Conservation (phyloP, 2,888 invertebrate species). For the Dilophus febrilis region DNA sequence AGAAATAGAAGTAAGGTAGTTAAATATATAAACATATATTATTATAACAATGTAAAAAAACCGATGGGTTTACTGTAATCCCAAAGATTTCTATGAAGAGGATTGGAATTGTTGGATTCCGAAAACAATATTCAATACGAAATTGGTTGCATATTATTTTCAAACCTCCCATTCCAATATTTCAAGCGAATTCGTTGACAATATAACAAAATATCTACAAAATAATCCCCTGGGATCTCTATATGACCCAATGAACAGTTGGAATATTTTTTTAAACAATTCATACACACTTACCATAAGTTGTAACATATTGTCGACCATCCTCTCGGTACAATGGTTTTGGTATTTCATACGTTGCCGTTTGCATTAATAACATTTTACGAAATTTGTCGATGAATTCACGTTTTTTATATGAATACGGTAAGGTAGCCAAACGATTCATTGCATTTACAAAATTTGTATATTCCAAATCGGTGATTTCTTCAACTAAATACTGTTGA, state of each 20-base stretch:
- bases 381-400: conserved; percentile 59
- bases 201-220: no score
- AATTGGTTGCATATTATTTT: no score
- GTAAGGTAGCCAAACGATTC: conserved; percentile 50
- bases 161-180: no score
- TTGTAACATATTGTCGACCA: conserved; percentile 53
- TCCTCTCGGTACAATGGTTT: conserved; percentile 50
- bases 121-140: no score
- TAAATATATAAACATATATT: no score
- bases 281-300: conserved; percentile 43
- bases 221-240: background rate
- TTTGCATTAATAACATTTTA: conserved; percentile 39
- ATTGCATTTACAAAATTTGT: conserved; percentile 52
- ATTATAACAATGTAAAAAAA: no score
- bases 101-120: no score
- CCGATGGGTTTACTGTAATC: no score
- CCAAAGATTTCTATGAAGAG: no score
- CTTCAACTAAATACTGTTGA: conserved; percentile 47
- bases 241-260: no score
- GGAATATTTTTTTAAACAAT: conserved; percentile 6
- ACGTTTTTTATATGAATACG: conserved; percentile 49
- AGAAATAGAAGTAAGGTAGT: no score
- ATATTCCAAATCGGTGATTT: conserved; percentile 49
- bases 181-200: no score
- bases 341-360: conserved; percentile 41